Conservation (phyloP, 23 tunicate species). For the Phallusia fumigata region DNA sequence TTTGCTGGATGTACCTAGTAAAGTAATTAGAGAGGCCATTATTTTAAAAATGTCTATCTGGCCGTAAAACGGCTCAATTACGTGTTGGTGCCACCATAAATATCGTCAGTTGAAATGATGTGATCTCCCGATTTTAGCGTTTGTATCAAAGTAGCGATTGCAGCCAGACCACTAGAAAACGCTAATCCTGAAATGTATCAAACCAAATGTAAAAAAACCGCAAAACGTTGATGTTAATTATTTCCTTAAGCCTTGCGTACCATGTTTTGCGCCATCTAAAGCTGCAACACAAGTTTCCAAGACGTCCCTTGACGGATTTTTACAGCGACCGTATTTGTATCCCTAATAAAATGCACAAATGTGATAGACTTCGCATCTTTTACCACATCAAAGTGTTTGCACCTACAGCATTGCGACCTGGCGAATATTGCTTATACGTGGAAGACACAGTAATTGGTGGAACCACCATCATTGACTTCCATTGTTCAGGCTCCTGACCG, state of each 20-base stretch:
- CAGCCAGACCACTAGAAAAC: conserved; percentile 89
- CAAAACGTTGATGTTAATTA: too few relatives aligned
- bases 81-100: conserved; percentile 98
- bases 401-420: conserved; percentile 74
- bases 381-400: neutral
- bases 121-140: conserved; percentile 91
- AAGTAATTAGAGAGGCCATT: too few relatives aligned
- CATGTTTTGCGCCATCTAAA: conserved; percentile 87
- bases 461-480: conserved; percentile 96
- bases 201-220: too few relatives aligned
- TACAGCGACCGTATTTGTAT: conserved; percentile 94
- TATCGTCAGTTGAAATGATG: conserved; percentile 80
- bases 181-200: conserved; percentile 59
- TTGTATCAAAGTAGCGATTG: conserved; percentile 63
- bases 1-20: conserved; percentile 62
- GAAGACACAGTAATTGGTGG: conserved; percentile 89
- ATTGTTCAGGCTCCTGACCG: conserved; percentile 99
- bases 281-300: conserved; percentile 96
- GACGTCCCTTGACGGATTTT: conserved; percentile 91
- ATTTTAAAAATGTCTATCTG: too few relatives aligned
- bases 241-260: neutral
- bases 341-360: conserved; percentile 21
- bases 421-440: conserved; percentile 81
- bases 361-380: neutral
- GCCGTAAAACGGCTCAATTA: conserved; percentile 11